Percentiles rank a stretch among this genome's conserved stretches.
phyloP scores from a whole-genome alignment of 2,888 invertebrate species.

The Drosophila rubida region DNA sequence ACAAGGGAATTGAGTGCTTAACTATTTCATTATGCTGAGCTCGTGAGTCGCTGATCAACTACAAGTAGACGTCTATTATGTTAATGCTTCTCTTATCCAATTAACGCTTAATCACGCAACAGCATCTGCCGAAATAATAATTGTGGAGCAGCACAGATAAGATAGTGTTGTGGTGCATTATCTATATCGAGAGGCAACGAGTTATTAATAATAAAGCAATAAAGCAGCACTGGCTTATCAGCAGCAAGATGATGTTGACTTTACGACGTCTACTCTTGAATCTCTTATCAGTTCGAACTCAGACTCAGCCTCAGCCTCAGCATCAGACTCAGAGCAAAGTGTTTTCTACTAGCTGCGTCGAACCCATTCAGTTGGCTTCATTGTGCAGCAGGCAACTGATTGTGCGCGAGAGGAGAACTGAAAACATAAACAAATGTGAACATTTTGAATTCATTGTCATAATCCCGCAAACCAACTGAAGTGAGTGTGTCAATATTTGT shows the following conservation, averaged over 20 bases:
- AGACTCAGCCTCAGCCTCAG: neutral
- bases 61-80: too few relatives aligned
- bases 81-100: too few relatives aligned
- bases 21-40: neutral
- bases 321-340: constrained; percentile 5
- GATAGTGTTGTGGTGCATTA: neutral
- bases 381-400: neutral
- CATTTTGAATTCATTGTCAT: neutral
- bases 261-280: constrained; percentile 1
- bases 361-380: constrained; percentile 10
- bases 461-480: neutral
- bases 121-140: constrained; percentile 25
- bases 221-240: constrained; percentile 21
- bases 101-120: neutral
- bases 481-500: neutral
- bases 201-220: constrained; percentile 15
- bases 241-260: constrained; percentile 8
- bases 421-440: neutral
- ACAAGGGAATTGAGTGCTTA: neutral
- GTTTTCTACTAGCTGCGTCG: neutral
- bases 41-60: neutral
- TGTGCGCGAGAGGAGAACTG: neutral
- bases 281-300: constrained; percentile 27
- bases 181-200: neutral
- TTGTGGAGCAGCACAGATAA: neutral